Conservation (phyloP, 1,140 invertebrate genomes). For the Penaeus chinensis region DNA sequence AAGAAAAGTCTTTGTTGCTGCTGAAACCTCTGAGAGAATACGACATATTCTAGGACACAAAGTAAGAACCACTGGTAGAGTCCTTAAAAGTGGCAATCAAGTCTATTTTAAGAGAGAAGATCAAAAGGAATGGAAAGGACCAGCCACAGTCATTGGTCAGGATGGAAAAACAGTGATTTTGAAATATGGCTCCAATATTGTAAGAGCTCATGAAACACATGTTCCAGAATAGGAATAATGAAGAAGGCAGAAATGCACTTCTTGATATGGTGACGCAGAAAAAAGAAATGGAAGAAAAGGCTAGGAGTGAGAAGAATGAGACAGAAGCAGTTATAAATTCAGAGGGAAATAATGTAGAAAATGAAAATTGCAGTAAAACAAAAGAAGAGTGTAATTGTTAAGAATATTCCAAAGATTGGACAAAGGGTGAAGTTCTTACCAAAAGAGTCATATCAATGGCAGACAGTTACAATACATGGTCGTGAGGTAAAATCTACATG, state of each 20-base stretch:
- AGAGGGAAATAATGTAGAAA: neutral
- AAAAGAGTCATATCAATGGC: no score
- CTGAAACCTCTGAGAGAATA: neutral
- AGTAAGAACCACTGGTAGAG: neutral
- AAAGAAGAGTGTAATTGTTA: neutral
- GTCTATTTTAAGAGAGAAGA: neutral
- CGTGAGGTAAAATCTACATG: no score
- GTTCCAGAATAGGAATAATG: neutral
- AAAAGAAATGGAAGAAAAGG: neutral
- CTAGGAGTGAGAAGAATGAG: neutral
- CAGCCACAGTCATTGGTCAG: neutral
- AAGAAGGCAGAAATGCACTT: neutral
- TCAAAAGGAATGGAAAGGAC: neutral
- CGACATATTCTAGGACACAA: neutral
- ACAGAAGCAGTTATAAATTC: neutral
- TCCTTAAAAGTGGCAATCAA: neutral
- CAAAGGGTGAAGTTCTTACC: neutral
- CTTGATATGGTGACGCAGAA: neutral
- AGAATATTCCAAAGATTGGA: neutral
- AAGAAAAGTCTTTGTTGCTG: neutral
- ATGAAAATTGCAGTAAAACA: neutral
- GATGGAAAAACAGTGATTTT: no score
- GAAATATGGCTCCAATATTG: conserved; percentile 24
- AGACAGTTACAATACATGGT: no score
- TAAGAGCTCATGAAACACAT: conserved; percentile 3